Evolutionary conservation across 2,888 invertebrate species (phyloP), one percentile per base, ranked within the genome.

Genomic region (Tanypteryx hageni): DNA sequence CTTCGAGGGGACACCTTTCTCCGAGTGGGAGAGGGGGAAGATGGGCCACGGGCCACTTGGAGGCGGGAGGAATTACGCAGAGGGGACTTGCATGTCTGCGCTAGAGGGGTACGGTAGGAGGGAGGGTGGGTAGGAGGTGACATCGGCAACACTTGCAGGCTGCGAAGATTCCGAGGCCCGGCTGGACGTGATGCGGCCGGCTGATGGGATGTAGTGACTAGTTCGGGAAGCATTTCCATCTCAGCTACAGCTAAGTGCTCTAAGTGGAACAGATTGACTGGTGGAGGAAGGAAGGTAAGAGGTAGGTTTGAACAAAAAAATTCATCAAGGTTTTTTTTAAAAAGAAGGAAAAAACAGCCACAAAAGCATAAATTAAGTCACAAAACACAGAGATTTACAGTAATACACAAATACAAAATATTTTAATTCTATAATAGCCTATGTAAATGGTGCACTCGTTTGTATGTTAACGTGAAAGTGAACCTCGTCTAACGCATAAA

Each of bases 251-350:
- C 93, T 93, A 94, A 93, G 92, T 93, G 93, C 92, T 93, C 93
- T 92, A 94, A 93, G 93, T 94, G 94, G 89, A 93, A 93, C 92
- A 94, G 93, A 92, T 93, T 93, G 92, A 92, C 93, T 94, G 93
- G 58, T 57, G 61, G 57, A 93, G 91, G 92, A 93, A 92, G 89
- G 56, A 92, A 92, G 92, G 83, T 16, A 44, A 16, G n/a, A 27
- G 27, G 16, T 31, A 86, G 58, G 57, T 9, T 22, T 4, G 18
- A n/a, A 44, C 61, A 44, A 22, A 92, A 92, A 81, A 92, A 93
- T 22, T 92, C 93, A 93, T 84, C 93, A 68, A 22, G 64, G 27
- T 31, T 44, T 64, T 5, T 64, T n/a, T 44, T n/a, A 64, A 92
- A 76, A 92, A 93, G 59, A 93, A 68, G 92, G 27, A 84, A 83